Evolutionary conservation across 2,113 vertebrate genomes (phyloP), one percentile per base, ranked within the genome.

Genomic region (Eupsittula cactorum): DNA sequence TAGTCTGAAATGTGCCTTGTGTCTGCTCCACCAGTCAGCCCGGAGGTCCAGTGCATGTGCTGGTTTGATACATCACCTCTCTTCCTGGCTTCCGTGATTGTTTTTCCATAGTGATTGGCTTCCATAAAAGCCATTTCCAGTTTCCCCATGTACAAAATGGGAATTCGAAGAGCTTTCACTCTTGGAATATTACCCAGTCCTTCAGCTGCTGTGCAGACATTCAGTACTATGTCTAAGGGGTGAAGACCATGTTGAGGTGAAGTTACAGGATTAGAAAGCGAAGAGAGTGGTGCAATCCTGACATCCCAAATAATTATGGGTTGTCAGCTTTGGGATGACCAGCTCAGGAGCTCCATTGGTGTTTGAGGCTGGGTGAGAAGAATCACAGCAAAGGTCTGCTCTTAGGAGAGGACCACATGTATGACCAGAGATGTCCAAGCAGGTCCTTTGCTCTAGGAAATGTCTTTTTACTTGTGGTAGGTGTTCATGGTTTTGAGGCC

Each of bases 1-100:
- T 0, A 2, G 9, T 17, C 14, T 25, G 14, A 76, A 65, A 20
- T 1, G 9, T 25, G 6, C 16, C 44, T 14, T 1, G 27, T 42
- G 75, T 92, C 82, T 94, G 57, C 70, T 85, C 12, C 11, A 16
- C 28, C 37, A 18, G 17, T 52, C 55, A 88, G 28, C 49, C 49
- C 2, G 4, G 49, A 25, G 49, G 49, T 31, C 64, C 21, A 5
- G 41, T 67, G 24, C 6, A 2, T 6, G 2, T 27, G 44, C 18
- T 62, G 21, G 10, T 81, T 84, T 80, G 25, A 64, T n/a, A 35
- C n/a, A 74, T 18, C 81, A 67, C 21, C 19, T 44, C 37, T 49
- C 19, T 37, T 31, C 69, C 19, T 71, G 23, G 23, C 9, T 81
- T 74, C 73, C 28, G 27, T 1, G 18, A 44, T 73, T 77, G 63